Conservation (phyloP, 2,888 invertebrate genomes). For the Onchidella celtica region DNA sequence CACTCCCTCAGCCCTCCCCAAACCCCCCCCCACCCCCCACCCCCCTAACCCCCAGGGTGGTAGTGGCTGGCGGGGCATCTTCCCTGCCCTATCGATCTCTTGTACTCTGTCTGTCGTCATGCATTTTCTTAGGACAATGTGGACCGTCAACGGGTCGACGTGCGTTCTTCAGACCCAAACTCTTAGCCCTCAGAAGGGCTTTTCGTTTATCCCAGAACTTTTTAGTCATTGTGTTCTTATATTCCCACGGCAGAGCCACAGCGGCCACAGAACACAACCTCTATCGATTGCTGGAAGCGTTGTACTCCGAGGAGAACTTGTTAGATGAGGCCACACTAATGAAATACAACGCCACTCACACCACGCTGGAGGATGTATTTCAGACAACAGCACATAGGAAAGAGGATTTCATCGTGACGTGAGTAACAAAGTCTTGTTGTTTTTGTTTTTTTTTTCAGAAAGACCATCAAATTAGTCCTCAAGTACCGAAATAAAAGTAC, state of each 20-base stretch:
- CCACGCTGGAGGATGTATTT: conserved; percentile 61
- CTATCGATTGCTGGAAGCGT: conserved; percentile 65
- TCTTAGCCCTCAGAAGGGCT: too few relatives aligned
- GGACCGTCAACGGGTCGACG: too few relatives aligned
- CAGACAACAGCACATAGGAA: conserved; percentile 61
- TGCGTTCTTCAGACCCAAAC: too few relatives aligned
- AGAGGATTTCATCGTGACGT: conserved; percentile 70
- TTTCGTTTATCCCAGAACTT: too few relatives aligned
- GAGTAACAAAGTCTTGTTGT: conserved; percentile 26
- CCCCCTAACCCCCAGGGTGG: too few relatives aligned
- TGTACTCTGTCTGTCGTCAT: too few relatives aligned
- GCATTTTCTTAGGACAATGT: too few relatives aligned
- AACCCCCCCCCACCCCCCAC: not conserved
- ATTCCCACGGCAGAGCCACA: conserved; percentile 60
- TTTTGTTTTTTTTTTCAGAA: not conserved
- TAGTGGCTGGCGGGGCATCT: too few relatives aligned
- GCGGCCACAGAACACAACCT: conserved; percentile 57
- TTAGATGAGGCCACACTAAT: conserved; percentile 46
- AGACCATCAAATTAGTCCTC: too few relatives aligned
- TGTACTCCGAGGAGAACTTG: conserved; percentile 54
- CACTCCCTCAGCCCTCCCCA: not conserved
- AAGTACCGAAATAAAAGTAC: too few relatives aligned
- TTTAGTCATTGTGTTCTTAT: too few relatives aligned
- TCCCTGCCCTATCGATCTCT: too few relatives aligned
- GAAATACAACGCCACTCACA: conserved; percentile 50